phyloP scores from a whole-genome alignment of 1,140 invertebrate species.

The Pseudomyrmex concolor region DNA sequence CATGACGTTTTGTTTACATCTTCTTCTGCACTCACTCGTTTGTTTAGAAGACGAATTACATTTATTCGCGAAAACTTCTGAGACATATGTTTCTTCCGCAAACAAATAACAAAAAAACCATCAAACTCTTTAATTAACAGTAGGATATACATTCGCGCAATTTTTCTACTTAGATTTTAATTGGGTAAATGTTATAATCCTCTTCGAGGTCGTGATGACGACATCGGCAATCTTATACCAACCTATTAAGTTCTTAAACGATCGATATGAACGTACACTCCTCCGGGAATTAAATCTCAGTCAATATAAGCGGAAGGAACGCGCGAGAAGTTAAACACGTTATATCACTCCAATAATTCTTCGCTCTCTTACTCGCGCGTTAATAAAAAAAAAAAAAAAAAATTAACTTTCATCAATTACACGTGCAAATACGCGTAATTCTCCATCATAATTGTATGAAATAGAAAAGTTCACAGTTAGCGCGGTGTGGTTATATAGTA shows the following conservation, averaged over 20 bases:
- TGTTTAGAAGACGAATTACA: slow-evolving; percentile 58
- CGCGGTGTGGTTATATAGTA: background rate
- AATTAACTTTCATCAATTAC: background rate
- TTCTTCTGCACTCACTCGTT: slow-evolving; percentile 49
- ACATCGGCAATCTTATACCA: slow-evolving; percentile 49
- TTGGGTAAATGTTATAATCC: slow-evolving; percentile 7
- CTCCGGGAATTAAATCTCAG: slow-evolving; percentile 50
- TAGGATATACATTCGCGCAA: background rate
- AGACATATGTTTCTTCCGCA: background rate
- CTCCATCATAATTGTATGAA: too few species aligned
- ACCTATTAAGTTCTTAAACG: slow-evolving; percentile 63
- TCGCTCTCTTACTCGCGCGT: background rate
- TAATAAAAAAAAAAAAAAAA: background rate
- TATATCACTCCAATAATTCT: slow-evolving; percentile 7
- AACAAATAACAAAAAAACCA: background rate
- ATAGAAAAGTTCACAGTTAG: background rate
- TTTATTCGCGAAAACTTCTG: background rate
- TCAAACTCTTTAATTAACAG: background rate
- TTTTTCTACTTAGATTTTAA: background rate
- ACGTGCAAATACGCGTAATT: background rate
- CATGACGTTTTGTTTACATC: slow-evolving; percentile 41
- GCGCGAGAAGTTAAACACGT: slow-evolving; percentile 12
- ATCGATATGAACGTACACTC: slow-evolving; percentile 55
- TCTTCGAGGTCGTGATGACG: background rate
- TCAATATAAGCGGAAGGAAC: slow-evolving; percentile 30